A percentile compares a stretch with the other conserved stretches of the same genome.
phyloP scores from a whole-genome alignment of 2,113 vertebrate species.

The Loxodonta africana region DNA sequence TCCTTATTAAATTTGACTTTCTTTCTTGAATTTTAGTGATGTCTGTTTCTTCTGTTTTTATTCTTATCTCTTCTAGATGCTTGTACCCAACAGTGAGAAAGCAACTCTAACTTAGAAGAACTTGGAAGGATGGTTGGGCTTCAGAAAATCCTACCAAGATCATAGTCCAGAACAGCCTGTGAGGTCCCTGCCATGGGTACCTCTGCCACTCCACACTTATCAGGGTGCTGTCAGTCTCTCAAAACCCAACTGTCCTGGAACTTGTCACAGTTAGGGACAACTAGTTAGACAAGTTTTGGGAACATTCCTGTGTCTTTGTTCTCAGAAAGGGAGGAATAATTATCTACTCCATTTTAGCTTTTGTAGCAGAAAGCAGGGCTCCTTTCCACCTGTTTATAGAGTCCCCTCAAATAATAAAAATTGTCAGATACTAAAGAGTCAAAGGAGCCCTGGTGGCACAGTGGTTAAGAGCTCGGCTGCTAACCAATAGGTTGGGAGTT shows the following conservation, averaged over 20 bases:
- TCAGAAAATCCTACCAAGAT: neutral
- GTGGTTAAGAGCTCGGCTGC: too few species aligned
- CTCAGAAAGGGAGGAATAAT: neutral
- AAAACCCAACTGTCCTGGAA: neutral
- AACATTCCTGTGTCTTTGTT: neutral
- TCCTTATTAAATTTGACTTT: neutral
- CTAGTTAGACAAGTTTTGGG: neutral
- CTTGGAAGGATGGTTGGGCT: neutral
- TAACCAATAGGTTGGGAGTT: too few species aligned
- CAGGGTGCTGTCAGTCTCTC: neutral
- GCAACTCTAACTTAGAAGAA: neutral
- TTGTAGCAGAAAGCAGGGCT: neutral
- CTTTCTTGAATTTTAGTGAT: neutral
- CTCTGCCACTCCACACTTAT: accelerated
- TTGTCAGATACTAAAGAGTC: neutral
- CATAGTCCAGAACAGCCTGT: neutral
- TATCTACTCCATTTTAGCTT: neutral
- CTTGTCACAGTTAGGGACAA: neutral
- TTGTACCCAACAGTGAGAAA: neutral
- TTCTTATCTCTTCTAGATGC: neutral
- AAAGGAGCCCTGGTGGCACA: too few species aligned
- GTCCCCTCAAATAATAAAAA: neutral
- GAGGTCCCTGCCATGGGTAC: too few species aligned
- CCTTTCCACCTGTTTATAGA: neutral
- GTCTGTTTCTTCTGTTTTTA: neutral